Conservation (phyloP, 2,888 invertebrate species). For the Calameuta pallipes region DNA sequence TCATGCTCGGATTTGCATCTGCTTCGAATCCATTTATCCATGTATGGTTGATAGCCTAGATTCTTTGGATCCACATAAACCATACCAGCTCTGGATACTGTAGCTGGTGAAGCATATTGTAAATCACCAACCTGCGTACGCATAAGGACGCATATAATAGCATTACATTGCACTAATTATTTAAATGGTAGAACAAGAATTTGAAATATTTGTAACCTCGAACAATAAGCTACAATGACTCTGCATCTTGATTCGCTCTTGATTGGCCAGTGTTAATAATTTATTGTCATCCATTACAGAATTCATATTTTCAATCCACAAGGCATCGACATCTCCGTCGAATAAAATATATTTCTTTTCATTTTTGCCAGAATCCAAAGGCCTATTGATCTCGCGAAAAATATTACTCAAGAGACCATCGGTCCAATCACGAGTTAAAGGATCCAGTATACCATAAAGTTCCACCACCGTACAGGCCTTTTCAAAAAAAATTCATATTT, state of each 20-base stretch:
- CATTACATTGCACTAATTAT: background rate
- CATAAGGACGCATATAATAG: conserved; percentile 5
- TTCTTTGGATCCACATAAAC: conserved; percentile 94
- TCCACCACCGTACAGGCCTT: conserved; percentile 90
- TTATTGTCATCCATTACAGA: conserved; percentile 97
- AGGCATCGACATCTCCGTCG: conserved; percentile 93
- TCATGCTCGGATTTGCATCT: conserved; percentile 66
- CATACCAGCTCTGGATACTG: conserved; percentile 93
- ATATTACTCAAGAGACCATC: conserved; percentile 92
- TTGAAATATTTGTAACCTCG: conserved; percentile 70
- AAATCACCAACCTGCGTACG: conserved; percentile 80
- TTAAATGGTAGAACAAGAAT: background rate
- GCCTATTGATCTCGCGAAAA: conserved; percentile 90
- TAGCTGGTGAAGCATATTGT: conserved; percentile 91
- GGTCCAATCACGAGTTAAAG: conserved; percentile 90
- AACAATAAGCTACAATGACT: conserved; percentile 86
- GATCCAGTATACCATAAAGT: conserved; percentile 88
- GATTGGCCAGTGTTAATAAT: conserved; percentile 89
- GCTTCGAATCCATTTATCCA: conserved; percentile 84
- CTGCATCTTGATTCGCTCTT: conserved; percentile 86
- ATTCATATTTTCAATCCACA: conserved; percentile 98
- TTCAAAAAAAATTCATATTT: background rate
- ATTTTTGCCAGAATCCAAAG: conserved; percentile 69
- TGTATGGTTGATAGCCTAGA: conserved; percentile 86
- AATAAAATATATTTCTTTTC: conserved; percentile 88